Evolutionary conservation across 1,140 invertebrate genomes (phyloP).

Genomic region (Arctopsyche grandis): DNA sequence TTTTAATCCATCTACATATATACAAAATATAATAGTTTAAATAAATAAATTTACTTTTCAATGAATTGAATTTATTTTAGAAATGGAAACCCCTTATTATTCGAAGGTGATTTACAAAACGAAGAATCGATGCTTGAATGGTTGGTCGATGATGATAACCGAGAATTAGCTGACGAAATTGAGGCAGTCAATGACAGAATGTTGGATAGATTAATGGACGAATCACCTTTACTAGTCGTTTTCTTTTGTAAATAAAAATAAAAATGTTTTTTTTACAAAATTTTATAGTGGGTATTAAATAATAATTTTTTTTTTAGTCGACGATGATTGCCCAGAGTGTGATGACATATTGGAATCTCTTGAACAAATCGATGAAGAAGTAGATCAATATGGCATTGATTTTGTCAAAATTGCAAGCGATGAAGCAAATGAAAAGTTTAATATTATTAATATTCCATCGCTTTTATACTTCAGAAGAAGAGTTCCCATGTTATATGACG

Average conservation of each 20-base stretch:
- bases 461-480: conserved; percentile 90
- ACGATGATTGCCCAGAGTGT: conserved; percentile 91
- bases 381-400: conserved; percentile 92
- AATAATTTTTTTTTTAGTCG: conserved; percentile 68
- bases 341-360: conserved; percentile 87
- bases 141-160: conserved; percentile 93
- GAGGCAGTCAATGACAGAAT: conserved; percentile 92
- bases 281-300: too few relatives aligned
- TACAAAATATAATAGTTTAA: background rate
- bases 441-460: conserved; percentile 84
- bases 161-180: conserved; percentile 93
- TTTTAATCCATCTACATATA: too few relatives aligned
- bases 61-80: conserved; percentile 58
- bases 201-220: conserved; percentile 86
- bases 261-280: too few relatives aligned
- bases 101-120: conserved; percentile 92
- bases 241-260: conserved; percentile 85
- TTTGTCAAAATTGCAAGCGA: conserved; percentile 93
- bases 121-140: conserved; percentile 92
- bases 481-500: conserved; percentile 88
- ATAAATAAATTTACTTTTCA: background rate
- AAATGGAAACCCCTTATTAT: conserved; percentile 93
- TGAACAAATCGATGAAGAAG: conserved; percentile 94
- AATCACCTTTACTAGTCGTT: conserved; percentile 89
- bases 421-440: conserved; percentile 84